phyloP scores from a whole-genome alignment of 2,797 vertebrate genomes.

The Peromyscus melanophrys region DNA sequence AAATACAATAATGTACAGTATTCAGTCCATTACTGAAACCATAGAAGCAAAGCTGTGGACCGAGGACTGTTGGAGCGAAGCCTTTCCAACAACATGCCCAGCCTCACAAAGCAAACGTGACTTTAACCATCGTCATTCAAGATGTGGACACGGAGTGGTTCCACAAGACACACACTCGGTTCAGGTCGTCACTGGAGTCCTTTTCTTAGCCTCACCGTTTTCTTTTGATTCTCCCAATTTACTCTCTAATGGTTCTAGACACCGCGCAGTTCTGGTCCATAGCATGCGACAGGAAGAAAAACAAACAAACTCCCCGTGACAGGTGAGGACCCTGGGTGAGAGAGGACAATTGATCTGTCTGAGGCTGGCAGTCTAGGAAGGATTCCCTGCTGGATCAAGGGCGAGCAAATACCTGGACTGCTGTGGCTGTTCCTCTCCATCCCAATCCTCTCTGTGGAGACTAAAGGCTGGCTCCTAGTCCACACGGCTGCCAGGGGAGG shows the following conservation, averaged over 20 bases:
- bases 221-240: background rate
- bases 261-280: background rate
- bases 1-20: background rate
- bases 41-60: background rate
- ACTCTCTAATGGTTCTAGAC: background rate
- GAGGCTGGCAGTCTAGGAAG: fast-evolving
- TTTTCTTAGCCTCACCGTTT: background rate
- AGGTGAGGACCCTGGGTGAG: background rate
- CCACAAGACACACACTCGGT: no score
- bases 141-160: background rate
- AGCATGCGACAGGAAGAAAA: background rate
- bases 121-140: background rate
- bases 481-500: background rate
- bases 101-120: background rate
- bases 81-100: background rate
- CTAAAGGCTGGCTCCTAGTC: background rate
- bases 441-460: background rate
- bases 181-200: background rate
- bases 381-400: no score
- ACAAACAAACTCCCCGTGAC: background rate
- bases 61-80: background rate
- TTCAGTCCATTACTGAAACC: background rate
- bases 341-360: background rate
- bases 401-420: fast-evolving
- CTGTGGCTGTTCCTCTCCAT: background rate